Percentiles rank a stretch among this genome's conserved stretches.
Conservation (phyloP, 2,888 invertebrate species). For the Meliscaeva auricollis region DNA sequence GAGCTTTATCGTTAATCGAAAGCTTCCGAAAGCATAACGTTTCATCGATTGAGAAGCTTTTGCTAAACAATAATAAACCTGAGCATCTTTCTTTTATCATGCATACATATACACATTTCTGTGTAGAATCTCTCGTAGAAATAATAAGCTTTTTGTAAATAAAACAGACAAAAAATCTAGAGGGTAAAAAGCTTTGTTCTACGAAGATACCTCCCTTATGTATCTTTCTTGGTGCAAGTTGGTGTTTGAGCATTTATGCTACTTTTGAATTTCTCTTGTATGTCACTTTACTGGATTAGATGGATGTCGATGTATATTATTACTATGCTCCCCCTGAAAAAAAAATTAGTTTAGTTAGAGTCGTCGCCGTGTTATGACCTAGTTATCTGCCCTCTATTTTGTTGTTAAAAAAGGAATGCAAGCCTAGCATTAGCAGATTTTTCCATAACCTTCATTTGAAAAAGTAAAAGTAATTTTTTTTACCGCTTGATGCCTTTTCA, state of each 20-base stretch:
- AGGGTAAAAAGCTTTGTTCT: conserved; percentile 63
- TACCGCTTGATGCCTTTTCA: neutral
- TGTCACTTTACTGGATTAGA: conserved; percentile 49
- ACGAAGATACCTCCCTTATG: conserved; percentile 47
- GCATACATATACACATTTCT: no score
- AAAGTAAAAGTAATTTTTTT: neutral
- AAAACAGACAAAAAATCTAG: conserved; percentile 5
- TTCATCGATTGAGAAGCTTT: no score
- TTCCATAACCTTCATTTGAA: conserved; percentile 3
- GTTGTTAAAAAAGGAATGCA: conserved; percentile 48
- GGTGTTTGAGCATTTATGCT: conserved; percentile 33
- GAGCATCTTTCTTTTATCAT: no score
- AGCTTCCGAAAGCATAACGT: no score
- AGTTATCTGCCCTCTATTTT: conserved; percentile 62
- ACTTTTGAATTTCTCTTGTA: conserved; percentile 45
- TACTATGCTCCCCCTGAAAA: conserved; percentile 55
- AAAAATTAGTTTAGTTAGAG: conserved; percentile 69
- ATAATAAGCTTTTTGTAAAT: neutral
- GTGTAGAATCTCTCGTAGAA: neutral
- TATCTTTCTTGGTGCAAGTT: conserved; percentile 11
- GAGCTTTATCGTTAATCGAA: no score
- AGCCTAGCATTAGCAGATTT: conserved; percentile 15
- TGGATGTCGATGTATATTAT: conserved; percentile 35
- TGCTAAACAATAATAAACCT: no score
- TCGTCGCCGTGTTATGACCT: conserved; percentile 72